Evolutionary conservation across 2,888 invertebrate species (phyloP).

Genomic region (Acrobasis consociella): DNA sequence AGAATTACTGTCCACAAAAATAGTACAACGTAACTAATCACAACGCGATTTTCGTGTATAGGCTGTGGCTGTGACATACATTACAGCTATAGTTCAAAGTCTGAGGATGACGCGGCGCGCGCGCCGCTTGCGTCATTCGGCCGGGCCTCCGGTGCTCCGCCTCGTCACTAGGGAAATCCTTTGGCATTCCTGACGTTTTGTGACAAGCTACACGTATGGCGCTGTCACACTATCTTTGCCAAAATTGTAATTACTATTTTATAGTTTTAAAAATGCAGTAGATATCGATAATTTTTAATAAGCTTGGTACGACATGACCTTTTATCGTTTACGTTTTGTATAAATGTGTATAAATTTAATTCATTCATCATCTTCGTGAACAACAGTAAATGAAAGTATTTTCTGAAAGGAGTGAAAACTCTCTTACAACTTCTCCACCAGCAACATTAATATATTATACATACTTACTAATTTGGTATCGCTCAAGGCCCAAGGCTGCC

Average conservation of each 20-base stretch:
- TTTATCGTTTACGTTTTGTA: too few relatives aligned
- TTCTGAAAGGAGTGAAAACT: too few relatives aligned
- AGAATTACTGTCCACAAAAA: too few relatives aligned
- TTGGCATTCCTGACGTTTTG: slow-evolving; percentile 40
- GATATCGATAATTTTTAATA: too few relatives aligned
- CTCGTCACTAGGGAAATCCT: slow-evolving; percentile 31
- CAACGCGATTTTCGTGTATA: background rate
- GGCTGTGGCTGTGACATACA: background rate
- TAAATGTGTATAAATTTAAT: too few relatives aligned
- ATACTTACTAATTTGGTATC: background rate
- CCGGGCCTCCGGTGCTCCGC: slow-evolving; percentile 18
- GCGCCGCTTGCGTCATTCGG: slow-evolving; percentile 46
- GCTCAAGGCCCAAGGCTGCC: background rate
- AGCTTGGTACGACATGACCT: too few relatives aligned
- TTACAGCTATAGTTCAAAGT: slow-evolving; percentile 11
- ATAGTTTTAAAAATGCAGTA: too few relatives aligned
- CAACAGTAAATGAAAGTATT: too few relatives aligned
- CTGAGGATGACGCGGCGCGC: slow-evolving; percentile 42
- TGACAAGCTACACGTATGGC: background rate
- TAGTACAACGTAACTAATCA: too few relatives aligned
- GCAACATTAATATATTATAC: background rate
- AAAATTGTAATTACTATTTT: background rate
- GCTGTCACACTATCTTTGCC: background rate
- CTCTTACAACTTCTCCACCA: background rate
- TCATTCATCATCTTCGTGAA: too few relatives aligned